A percentile compares a stretch with the other conserved stretches of the same genome.
Conservation (phyloP, 2,113 vertebrate genomes). For the Spea multiplicata region DNA sequence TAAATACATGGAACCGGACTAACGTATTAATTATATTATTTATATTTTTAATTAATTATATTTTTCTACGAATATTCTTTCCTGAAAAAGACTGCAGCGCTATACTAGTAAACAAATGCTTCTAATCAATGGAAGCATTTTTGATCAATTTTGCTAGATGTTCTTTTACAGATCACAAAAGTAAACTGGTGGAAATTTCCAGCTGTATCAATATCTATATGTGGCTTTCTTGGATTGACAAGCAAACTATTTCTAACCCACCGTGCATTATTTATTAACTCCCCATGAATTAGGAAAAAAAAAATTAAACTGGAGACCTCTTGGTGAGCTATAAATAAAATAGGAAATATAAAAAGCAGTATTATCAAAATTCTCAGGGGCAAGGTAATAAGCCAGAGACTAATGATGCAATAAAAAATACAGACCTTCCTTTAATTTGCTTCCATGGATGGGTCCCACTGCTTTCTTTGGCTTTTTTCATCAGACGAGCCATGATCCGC, state of each 20-base stretch:
- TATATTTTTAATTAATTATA: too few species aligned
- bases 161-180: too few species aligned
- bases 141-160: too few species aligned
- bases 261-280: not conserved
- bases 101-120: too few species aligned
- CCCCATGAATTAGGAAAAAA: not conserved
- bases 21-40: too few species aligned
- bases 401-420: not conserved
- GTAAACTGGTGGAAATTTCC: too few species aligned
- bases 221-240: not conserved
- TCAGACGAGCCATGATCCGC: conserved; percentile 79
- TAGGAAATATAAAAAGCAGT: conserved; percentile 1
- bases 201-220: not conserved
- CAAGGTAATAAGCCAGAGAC: not conserved
- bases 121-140: too few species aligned
- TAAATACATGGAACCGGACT: too few species aligned
- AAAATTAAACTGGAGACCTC: not conserved
- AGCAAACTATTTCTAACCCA: not conserved
- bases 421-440: conserved; percentile 94
- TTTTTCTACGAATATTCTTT: too few species aligned
- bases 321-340: conserved; percentile 1
- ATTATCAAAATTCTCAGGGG: not conserved
- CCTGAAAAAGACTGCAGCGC: too few species aligned
- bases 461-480: conserved; percentile 71
- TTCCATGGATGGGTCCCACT: conserved; percentile 82